A percentile compares a stretch with the other conserved stretches of the same genome.
Conservation (phyloP, 2,888 invertebrate genomes). For the Dysmachus trigonus region DNA sequence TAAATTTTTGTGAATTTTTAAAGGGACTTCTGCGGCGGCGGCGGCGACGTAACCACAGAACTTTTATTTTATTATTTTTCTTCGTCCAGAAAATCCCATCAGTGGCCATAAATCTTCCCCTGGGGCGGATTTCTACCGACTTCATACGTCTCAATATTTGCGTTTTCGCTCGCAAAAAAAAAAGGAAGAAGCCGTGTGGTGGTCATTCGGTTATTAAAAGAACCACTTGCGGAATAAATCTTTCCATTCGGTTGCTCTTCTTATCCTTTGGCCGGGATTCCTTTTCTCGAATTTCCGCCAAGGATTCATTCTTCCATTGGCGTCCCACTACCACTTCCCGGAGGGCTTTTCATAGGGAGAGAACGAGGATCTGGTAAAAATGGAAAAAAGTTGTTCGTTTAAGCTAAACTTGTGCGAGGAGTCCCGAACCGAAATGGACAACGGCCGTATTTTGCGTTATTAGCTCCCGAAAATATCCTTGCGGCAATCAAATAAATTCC, state of each 20-base stretch:
- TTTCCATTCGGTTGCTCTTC: conserved; percentile 1
- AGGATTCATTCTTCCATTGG: neutral
- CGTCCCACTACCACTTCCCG: neutral
- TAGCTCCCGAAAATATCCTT: neutral
- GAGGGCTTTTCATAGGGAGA: neutral
- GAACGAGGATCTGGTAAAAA: neutral
- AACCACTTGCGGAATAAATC: conserved; percentile 15
- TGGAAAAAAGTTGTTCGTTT: neutral
- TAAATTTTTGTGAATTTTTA: neutral
- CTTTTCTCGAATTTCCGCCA: neutral
- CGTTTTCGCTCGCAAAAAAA: neutral
- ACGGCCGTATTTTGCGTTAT: conserved; percentile 6
- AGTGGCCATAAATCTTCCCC: neutral
- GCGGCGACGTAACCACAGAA: neutral
- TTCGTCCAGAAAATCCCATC: neutral
- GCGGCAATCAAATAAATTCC: conserved; percentile 25
- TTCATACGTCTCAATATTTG: conserved; percentile 1
- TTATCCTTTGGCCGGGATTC: neutral
- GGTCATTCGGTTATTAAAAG: conserved; percentile 3
- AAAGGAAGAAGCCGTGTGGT: too few species aligned
- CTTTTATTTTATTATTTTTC: too few species aligned
- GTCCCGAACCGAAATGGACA: neutral
- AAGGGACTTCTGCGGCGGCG: neutral
- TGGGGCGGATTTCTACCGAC: neutral
- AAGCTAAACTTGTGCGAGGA: neutral